Percentiles rank a stretch among this genome's conserved stretches.
phyloP scores from a whole-genome alignment of 2,113 vertebrate genomes.

The Struthidea cinerea region DNA sequence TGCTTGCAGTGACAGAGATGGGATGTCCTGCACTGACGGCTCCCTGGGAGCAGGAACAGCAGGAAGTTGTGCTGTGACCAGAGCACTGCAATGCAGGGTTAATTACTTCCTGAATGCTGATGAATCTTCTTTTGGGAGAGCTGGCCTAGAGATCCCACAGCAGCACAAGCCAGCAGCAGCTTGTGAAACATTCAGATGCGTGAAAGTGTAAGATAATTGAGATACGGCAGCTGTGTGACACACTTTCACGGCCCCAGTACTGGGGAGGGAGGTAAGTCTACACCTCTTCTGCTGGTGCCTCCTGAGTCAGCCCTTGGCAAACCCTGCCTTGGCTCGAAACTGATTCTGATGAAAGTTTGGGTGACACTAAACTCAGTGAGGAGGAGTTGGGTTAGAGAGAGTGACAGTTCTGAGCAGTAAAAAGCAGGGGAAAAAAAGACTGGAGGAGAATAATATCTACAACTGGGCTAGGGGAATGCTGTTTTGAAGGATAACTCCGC shows the following conservation, averaged over 20 bases:
- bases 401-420: background rate
- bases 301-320: background rate
- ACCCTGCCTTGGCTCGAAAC: background rate
- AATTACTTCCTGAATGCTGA: background rate
- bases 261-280: background rate
- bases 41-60: background rate
- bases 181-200: background rate
- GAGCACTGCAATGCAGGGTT: background rate
- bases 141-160: background rate
- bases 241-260: background rate
- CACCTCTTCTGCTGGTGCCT: background rate
- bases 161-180: background rate
- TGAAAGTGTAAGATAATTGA: background rate
- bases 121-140: background rate
- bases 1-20: background rate
- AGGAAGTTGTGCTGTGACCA: background rate
- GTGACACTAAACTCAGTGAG: background rate
- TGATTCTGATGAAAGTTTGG: background rate
- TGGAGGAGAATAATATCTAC: background rate
- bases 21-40: background rate
- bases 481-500: background rate
- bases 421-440: background rate
- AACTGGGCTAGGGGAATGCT: background rate
- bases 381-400: background rate
- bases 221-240: background rate